Base-by-base conservation (phyloP, 2,888 invertebrate genomes). In the Yponomeuta evonymella region DNA sequence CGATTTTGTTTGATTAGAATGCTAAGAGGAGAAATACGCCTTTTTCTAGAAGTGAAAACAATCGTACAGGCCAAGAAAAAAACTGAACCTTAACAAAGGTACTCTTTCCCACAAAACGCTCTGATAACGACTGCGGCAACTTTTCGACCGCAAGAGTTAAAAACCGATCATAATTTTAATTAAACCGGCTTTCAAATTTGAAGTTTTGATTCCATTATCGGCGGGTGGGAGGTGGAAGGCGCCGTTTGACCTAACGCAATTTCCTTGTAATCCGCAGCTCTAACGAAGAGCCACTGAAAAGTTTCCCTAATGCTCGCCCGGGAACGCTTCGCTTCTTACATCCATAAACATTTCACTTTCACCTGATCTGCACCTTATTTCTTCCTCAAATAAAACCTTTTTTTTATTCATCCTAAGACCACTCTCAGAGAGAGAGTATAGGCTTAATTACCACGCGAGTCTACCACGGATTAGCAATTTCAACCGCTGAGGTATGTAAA, bases 281-380 rank as follows among this genome's bases (percentile, higher is more conserved):
- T 79, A 77, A 79, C 78, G 79, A 81, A 83, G 84, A 51, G 15
- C 51, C 51, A 58, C 15, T 58, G 51, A 58, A 58, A 58, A 58
- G 51, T 58, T 58, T 58, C 15, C 15, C 51, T 58, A 58, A 58
- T 58, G 51, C 12, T 58, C 51, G 51, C 51, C 12, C 51, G 51
- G 51, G 15, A 2, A 4, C 1, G 15, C 51, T 15, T 58, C 4
- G 51, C 51, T 58, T 58, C 51, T 58, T 85, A 86, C 86, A 85
- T 89, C 87, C 86, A 89, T 88, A 89, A 90, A 89, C 86, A 89
- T 89, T 89, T 84, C 86, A 87, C 86, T 88, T 86, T 6, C 43
- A 43, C 9, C 43, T 43, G 43, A 43, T 43, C 43, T 5, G 9
- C 43, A 43, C 43, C 43, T 43, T 8, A 9, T 43, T 43, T 43